These are phyloP conservation scores for Agelaius phoeniceus DNA, from an alignment of 2,113 vertebrate species.

Conservation along the genomic window DNA sequence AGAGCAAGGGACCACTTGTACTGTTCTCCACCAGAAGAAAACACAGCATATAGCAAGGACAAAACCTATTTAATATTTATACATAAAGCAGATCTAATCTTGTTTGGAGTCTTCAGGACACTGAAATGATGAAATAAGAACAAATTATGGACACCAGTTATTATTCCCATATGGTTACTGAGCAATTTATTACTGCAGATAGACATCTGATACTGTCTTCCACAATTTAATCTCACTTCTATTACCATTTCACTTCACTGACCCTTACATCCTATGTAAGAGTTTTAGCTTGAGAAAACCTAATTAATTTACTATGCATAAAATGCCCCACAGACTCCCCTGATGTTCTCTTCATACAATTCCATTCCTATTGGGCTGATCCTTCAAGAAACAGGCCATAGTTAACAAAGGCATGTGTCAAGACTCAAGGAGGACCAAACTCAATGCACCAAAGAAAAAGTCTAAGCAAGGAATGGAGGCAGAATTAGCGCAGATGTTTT, in stretches of 20 bases:
- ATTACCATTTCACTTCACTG: background rate
- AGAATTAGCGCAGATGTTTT: background rate
- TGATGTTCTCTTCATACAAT: background rate
- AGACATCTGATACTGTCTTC: background rate
- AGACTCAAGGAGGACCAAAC: background rate
- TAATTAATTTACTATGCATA: background rate
- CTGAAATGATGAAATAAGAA: background rate
- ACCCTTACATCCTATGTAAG: background rate
- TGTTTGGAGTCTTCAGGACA: background rate
- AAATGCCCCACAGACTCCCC: background rate
- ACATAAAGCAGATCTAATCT: background rate
- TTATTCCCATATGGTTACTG: background rate
- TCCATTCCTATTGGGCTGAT: background rate
- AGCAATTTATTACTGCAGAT: background rate
- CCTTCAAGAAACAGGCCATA: background rate
- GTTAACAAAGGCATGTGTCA: background rate
- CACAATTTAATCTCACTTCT: background rate
- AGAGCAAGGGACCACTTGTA: background rate
- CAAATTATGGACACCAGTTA: background rate
- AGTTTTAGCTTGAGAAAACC: background rate
- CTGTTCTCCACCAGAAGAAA: background rate
- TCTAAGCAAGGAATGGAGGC: background rate
- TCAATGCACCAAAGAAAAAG: background rate
- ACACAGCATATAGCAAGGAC: accelerated
- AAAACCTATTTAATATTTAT: background rate